Conservation (phyloP, 2,113 vertebrate genomes). For the Corythornis madagascariensis region DNA sequence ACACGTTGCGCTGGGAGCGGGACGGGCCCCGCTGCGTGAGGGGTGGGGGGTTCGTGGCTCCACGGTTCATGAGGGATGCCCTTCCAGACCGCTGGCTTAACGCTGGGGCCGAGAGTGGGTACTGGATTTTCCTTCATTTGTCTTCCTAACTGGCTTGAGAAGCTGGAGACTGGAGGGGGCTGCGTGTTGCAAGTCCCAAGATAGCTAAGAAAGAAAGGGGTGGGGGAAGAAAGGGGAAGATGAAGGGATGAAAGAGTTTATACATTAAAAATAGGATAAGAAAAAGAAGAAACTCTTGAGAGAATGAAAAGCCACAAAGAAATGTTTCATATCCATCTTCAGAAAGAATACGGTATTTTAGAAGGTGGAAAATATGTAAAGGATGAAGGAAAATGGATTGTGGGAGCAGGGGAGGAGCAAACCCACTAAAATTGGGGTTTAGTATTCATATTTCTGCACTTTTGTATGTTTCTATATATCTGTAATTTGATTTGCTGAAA, state of each 20-base stretch:
- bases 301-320: not conserved
- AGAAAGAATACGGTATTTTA: not conserved
- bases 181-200: not conserved
- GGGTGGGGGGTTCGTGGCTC: not conserved
- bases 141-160: not conserved
- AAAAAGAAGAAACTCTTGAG: not conserved
- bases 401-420: not conserved
- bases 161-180: not conserved
- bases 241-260: no score
- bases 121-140: fast-evolving
- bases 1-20: no score
- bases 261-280: not conserved
- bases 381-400: not conserved
- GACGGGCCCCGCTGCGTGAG: not conserved
- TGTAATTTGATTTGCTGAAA: not conserved
- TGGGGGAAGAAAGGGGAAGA: not conserved
- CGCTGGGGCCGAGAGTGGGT: no score
- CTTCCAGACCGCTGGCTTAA: not conserved
- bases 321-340: not conserved
- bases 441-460: not conserved
- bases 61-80: no score
- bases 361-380: not conserved
- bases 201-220: not conserved
- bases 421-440: not conserved
- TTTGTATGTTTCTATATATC: not conserved